Evolutionary conservation across 2,113 vertebrate genomes (phyloP), one percentile per base, ranked within the genome.

Genomic region (Willisornis vidua): DNA sequence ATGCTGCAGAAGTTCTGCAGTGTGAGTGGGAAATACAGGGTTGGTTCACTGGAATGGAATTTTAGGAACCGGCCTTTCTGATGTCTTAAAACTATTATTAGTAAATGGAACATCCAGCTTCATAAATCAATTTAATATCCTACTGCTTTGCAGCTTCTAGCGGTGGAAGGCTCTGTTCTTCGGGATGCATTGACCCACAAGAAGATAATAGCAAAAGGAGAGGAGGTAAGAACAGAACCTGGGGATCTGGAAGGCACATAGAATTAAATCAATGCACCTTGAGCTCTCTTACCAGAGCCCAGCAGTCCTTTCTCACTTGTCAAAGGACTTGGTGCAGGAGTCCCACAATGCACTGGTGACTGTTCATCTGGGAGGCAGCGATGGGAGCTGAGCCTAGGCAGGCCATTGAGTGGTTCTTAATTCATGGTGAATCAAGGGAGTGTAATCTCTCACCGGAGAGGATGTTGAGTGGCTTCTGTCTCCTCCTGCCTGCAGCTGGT

Each of bases 131-230:
- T 13, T 58, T 8, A 10, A 17, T 39, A 4, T 83, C 62, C 26
- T 58, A 7, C 46, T 85, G 37, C 41, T n/a, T 62, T 97, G 75
- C 98, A 99, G 99, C 98, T 99, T 89, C 98, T 99, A 41, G 98
- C 98, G 9, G 99, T 99, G 66, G 99, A 99, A 28, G 98, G 97
- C 31, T 28, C 96, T 0, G 98, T 97, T 24, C 97, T 99, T 76
- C 98, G 98, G 73, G 99, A 99, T 92, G 98, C 99, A 4, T 93
- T 99, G 94, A 99, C 97, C 39, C 99, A 99, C 97, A 99, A 99
- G 98, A 99, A 99, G 98, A 99, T 99, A 95, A 99, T 98, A 52
- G 99, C 99, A 82, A 99, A 99, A 97, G 99, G 99, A 41, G 99
- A 99, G 87, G 99, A 99, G 99, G 99, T 99, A 55, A 94, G 98